Percentiles rank a stretch among this genome's conserved stretches.
These are phyloP conservation scores for Paracyclopina nana DNA, from an alignment of 1,140 invertebrate species.

Conservation along the genomic window DNA sequence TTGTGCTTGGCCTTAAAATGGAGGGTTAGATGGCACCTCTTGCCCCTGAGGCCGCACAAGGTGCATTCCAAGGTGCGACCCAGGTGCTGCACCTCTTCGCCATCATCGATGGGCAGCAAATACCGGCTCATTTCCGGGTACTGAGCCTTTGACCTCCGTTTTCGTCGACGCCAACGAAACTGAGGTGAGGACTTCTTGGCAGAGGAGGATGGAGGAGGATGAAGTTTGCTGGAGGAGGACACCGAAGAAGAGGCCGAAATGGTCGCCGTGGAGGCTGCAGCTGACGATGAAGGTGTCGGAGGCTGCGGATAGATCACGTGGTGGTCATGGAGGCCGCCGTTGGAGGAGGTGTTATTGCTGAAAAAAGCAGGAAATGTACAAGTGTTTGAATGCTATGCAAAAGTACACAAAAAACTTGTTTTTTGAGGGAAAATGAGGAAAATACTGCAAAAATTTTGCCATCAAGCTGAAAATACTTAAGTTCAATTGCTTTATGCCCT, in stretches of 20 bases:
- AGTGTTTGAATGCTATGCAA: background rate
- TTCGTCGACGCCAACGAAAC: conserved; percentile 3
- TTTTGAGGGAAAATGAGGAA: too few relatives aligned
- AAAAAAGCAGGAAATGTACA: background rate
- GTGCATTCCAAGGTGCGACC: conserved; percentile 1
- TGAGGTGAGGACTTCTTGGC: conserved; percentile 3
- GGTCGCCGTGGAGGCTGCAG: too few relatives aligned
- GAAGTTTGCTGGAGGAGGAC: background rate
- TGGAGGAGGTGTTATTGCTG: background rate
- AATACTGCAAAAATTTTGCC: too few relatives aligned
- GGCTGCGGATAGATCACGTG: too few relatives aligned
- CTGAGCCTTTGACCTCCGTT: conserved; percentile 3
- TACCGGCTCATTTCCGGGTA: conserved; percentile 3
- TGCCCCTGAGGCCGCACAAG: background rate
- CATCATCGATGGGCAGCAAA: background rate
- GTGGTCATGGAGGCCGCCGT: too few relatives aligned
- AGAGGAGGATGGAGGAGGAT: background rate
- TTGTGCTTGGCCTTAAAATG: conserved; percentile 9
- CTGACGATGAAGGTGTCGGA: too few relatives aligned
- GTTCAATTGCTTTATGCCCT: too few relatives aligned
- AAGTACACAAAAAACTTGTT: background rate
- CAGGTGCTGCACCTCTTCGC: conserved; percentile 10
- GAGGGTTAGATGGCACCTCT: conserved; percentile 4
- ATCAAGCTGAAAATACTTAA: too few relatives aligned
- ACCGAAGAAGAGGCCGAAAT: background rate